Conservation (phyloP, 1,140 invertebrate species). For the Steinernema khuongi region DNA sequence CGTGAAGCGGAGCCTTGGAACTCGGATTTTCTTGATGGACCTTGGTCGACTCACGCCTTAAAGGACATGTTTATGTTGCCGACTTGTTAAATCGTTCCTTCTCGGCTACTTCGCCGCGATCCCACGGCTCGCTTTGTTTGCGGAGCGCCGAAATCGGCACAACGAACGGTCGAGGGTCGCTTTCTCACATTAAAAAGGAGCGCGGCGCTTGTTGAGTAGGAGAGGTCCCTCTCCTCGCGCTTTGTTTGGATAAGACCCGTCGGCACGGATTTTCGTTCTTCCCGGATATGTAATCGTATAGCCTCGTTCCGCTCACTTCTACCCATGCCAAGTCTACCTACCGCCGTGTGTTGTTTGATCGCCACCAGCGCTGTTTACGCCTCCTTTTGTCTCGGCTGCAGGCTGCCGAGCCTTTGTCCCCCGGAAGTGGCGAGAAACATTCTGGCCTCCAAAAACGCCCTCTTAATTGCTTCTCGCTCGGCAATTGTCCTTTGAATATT, state of each 20-base stretch:
- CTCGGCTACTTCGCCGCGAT: not conserved
- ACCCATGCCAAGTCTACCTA: not conserved
- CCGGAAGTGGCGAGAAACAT: not conserved
- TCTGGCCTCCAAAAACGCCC: not conserved
- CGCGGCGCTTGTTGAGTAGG: not conserved
- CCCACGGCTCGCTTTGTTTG: not conserved
- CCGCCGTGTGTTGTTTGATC: not conserved
- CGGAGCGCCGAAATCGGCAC: not conserved
- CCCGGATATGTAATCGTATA: conserved; percentile 14
- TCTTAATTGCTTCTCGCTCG: not conserved
- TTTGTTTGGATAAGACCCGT: conserved; percentile 10
- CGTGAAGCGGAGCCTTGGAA: too few relatives aligned
- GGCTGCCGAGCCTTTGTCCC: not conserved
- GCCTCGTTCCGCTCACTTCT: not conserved
- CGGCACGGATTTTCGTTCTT: not conserved
- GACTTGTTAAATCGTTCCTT: not conserved
- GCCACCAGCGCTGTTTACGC: not conserved
- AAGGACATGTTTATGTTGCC: too few relatives aligned
- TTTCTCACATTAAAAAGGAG: not conserved
- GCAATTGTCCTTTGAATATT: not conserved
- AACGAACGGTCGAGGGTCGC: conserved; percentile 3
- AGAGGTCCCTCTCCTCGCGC: not conserved
- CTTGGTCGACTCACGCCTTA: too few relatives aligned
- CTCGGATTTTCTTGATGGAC: too few relatives aligned
- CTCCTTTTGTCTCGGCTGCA: not conserved